Conservation (phyloP, 2,888 invertebrate genomes). For the Corythucha ciliata region DNA sequence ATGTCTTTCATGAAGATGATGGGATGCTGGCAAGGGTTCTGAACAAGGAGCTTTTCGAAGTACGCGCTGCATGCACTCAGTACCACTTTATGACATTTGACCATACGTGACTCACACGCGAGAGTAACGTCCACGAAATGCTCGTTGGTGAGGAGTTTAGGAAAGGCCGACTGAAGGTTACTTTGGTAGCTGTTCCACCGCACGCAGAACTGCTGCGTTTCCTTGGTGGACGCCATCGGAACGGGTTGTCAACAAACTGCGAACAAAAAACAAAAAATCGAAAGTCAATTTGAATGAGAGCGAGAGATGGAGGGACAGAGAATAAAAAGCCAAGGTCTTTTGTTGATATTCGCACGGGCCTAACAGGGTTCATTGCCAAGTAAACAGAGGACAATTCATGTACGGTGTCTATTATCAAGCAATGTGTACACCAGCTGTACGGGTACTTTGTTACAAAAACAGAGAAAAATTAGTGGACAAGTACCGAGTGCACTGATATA, state of each 20-base stretch:
- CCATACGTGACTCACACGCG: slow-evolving; percentile 75
- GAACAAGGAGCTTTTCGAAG: slow-evolving; percentile 65
- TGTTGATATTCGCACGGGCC: too few species aligned
- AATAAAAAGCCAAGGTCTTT: neutral
- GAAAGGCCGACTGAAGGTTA: slow-evolving; percentile 67
- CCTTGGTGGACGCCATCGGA: slow-evolving; percentile 28
- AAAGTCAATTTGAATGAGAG: slow-evolving; percentile 11
- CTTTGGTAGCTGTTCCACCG: slow-evolving; percentile 76
- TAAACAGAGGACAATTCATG: neutral
- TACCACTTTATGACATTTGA: slow-evolving; percentile 80
- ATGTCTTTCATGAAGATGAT: slow-evolving; percentile 77
- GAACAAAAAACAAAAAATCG: slow-evolving; percentile 19
- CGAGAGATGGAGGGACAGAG: neutral
- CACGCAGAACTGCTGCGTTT: slow-evolving; percentile 41
- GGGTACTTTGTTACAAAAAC: slow-evolving; percentile 1
- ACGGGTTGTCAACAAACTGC: slow-evolving; percentile 17
- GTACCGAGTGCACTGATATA: slow-evolving; percentile 15
- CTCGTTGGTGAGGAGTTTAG: slow-evolving; percentile 63
- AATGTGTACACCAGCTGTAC: neutral
- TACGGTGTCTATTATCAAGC: neutral
- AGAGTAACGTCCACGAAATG: slow-evolving; percentile 82
- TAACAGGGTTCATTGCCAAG: too few species aligned
- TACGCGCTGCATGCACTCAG: slow-evolving; percentile 77
- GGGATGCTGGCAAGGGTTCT: slow-evolving; percentile 78
- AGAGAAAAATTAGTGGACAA: slow-evolving; percentile 2